Percentiles rank a stretch among this genome's conserved stretches.
These are phyloP conservation scores for Linyphia triangularis DNA, from an alignment of 2,888 invertebrate species.

Conservation along the genomic window DNA sequence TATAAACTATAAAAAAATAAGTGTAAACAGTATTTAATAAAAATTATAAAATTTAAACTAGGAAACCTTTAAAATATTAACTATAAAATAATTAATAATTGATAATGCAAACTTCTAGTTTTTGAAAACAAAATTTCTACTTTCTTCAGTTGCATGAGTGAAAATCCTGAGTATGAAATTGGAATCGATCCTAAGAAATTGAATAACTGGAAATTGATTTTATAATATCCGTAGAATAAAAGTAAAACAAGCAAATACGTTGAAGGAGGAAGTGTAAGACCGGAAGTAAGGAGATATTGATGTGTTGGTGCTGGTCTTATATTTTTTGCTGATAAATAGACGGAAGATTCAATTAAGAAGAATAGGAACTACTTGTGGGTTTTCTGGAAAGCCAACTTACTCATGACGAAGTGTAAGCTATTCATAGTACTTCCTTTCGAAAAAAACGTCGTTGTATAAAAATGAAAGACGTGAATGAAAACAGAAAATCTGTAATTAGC, in stretches of 20 bases:
- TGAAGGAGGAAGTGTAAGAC: constrained; percentile 6
- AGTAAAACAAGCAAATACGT: not conserved
- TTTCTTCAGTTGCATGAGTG: no score
- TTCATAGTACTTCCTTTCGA: not conserved
- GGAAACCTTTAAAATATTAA: no score
- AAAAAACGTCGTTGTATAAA: no score
- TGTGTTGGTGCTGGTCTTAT: not conserved
- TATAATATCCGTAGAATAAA: no score
- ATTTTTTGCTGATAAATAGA: not conserved
- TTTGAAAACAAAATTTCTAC: no score
- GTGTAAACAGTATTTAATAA: no score
- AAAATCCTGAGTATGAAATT: no score
- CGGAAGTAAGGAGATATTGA: constrained; percentile 1
- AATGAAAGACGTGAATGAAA: not conserved
- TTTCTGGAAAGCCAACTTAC: not conserved
- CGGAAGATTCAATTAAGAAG: not conserved
- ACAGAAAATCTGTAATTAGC: not conserved
- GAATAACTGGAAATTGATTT: not conserved
- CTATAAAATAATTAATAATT: no score
- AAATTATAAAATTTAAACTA: no score
- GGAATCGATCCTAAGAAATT: not conserved
- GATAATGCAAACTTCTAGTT: no score
- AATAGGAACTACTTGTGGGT: not conserved
- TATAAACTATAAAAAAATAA: no score
- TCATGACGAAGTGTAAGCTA: not conserved